Base-by-base conservation (phyloP, 2,113 vertebrate species). In the Nycticebus coucang region DNA sequence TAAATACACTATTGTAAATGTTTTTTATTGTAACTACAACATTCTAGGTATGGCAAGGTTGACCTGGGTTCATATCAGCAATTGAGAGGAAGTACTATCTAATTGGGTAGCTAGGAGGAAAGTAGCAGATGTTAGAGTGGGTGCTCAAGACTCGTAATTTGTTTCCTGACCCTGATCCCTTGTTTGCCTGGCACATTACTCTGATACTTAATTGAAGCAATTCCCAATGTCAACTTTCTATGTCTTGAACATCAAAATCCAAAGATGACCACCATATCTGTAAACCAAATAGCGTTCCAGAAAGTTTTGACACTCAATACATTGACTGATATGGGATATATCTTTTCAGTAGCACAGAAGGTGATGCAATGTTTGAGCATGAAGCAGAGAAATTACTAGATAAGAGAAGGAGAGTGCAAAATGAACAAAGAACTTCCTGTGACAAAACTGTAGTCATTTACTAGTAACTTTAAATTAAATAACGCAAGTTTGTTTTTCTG, bases 401-500 rank as follows among this genome's bases (percentile, higher is more conserved):
- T 45, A n/a, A 82, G 88, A 68, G 8, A 41, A 53, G 37, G 22
- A 87, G 12, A 74, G 21, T 71, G 28, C 57, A 53, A 80, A 85
- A 75, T 84, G 18, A 93, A 53, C 3, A 64, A 55, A 74, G 35
- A 81, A 30, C 37, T 35, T 91, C 68, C 41, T 59, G 5, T 92
- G 91, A 89, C 28, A 94, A 80, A 93, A 75, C 7, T 92, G 33
- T 21, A n/a, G 15, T 75, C 87, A 33, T 50, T 75, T 59, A 53
- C 62, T 57, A 69, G 11, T 35, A 74, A 87, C 50, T 89, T 74
- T 62, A 72, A 91, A 41, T 4, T 87, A 35, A 28, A 22, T 89
- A 80, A 89, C 59, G 37, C 13, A 81, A 77, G 15, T 71, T 33
- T 77, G 95, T 95, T 62, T 71, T 64, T 92, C 87, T 95, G 55